Evolutionary conservation across 2,888 invertebrate species (phyloP), one percentile per base, ranked within the genome.

Genomic region (Lasioglossum morio): DNA sequence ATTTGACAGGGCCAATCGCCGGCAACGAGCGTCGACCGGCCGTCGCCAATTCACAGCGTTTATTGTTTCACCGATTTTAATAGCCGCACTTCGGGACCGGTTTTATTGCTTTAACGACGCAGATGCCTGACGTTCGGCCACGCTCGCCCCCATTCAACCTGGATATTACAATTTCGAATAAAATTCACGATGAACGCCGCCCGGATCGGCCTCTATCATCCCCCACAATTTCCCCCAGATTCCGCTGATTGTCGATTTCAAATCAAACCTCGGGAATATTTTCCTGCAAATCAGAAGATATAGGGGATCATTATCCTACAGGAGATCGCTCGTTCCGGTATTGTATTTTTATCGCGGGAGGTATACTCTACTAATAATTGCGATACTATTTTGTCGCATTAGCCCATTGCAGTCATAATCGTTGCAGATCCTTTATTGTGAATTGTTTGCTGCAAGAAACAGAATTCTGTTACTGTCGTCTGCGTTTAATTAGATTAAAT

Each of bases 21-120:
- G 37, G 66, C 10, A 10, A 63, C 72, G 30, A 60, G 53, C 10
- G 72, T 43, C 10, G 16, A 30, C 69, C 40, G 27, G 8, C 46
- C 48, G n/a, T 23, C 37, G 63, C 43, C 81, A 66, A 73, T 63
- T 76, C 80, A n/a, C 76, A 53, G 63, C 75, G 72, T 81, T 86
- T 70, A 86, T 81, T 84, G 81, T 79, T 86, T 84, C 81, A 57
- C 34, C 73, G 66, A 77, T 77, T 82, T 81, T 76, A 78, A 83
- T 60, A 46, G 60, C 40, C 34, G 60, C 30, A 43, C 69, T 69
- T 19, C 66, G 74, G 27, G 69, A n/a, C 72, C 40, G 75, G 43
- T 46, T 77, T 80, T 75, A 74, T 75, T 53, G 63, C 43, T 34
- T 19, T 57, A 23, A 60, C 57, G 40, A 48, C 78, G 48, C 63